Base-by-base conservation (phyloP, 2,888 invertebrate species). In the Lydus trimaculatus region DNA sequence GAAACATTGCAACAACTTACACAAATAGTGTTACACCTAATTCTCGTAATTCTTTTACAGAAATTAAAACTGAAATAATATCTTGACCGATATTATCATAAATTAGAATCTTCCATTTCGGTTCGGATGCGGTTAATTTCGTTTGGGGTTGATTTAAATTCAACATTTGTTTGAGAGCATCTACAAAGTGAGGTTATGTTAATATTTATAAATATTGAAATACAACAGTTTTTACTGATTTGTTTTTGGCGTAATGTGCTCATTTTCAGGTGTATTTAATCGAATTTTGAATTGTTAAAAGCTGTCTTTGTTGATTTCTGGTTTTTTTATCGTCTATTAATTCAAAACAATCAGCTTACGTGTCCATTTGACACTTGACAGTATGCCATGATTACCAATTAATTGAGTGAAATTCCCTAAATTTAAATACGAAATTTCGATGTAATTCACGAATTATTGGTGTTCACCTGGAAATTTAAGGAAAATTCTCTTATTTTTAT, bases 81-180 rank as follows among this genome's bases (percentile, higher is more conserved):
- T 99, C 99, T 87, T 99, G 99, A 4, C 99, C 99, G 76, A 94
- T 91, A 79, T 95, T 90, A 84, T 99, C 99, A 82, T 98, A 99
- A 72, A 99, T 92, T 71, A 99, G 87, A 67, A 99, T 92, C 88
- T 98, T 98, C 98, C 98, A 98, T 15, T 94, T 92, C 28, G 98
- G 97, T 86, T 98, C 96, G 43, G 92, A 90, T 11, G 92, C 90
- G 60, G 92, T 88, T 69, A 90, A 88, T 84, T 94, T 95, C 2
- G 91, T 91, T 72, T 92, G 87, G 39, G 93, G 90, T 78, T 92
- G 91, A 85, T 98, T 97, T 67, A 98, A 88, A 87, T 98, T 98
- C 69, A 98, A 88, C 97, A 98, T 98, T 87, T 96, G 96, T 87
- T 94, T 96, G 73, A 98, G 87, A 75, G 97, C 96, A 89, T 90